Conservation (phyloP, 2,113 vertebrate genomes). For the Cheirogaleus medius region DNA sequence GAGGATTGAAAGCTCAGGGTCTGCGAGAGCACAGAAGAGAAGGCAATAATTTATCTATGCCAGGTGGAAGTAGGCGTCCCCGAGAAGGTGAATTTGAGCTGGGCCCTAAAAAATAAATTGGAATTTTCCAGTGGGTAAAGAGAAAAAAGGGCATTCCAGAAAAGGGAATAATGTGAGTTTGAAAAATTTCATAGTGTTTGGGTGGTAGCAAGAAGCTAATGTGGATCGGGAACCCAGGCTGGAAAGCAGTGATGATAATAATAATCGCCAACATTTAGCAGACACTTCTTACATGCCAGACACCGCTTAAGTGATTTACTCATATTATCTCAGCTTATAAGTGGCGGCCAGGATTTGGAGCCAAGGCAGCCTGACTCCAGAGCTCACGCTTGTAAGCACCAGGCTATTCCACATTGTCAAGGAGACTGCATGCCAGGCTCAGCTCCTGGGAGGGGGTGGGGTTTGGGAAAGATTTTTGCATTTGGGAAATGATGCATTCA, state of each 20-base stretch:
- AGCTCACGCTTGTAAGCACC: neutral
- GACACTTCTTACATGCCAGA: neutral
- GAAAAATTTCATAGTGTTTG: neutral
- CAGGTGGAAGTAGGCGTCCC: neutral
- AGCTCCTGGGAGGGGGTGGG: neutral
- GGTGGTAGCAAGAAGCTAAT: neutral
- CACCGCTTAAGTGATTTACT: neutral
- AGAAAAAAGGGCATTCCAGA: neutral
- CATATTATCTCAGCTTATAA: neutral
- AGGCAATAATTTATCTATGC: neutral
- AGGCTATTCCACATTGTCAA: neutral
- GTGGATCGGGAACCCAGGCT: neutral
- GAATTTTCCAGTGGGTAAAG: neutral
- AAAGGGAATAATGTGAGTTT: neutral
- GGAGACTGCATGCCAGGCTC: neutral
- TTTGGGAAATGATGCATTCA: neutral
- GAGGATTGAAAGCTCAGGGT: neutral
- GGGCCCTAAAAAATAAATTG: neutral
- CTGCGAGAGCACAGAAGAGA: neutral
- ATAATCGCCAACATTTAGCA: neutral
- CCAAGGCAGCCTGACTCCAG: neutral
- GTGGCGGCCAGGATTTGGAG: neutral
- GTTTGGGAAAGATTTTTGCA: neutral
- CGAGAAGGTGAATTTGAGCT: neutral
- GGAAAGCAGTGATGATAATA: neutral